A percentile compares a stretch with the other conserved stretches of the same genome.
Conservation (phyloP, 1,140 invertebrate genomes). For the Pseudomyrmex flavicornis region DNA sequence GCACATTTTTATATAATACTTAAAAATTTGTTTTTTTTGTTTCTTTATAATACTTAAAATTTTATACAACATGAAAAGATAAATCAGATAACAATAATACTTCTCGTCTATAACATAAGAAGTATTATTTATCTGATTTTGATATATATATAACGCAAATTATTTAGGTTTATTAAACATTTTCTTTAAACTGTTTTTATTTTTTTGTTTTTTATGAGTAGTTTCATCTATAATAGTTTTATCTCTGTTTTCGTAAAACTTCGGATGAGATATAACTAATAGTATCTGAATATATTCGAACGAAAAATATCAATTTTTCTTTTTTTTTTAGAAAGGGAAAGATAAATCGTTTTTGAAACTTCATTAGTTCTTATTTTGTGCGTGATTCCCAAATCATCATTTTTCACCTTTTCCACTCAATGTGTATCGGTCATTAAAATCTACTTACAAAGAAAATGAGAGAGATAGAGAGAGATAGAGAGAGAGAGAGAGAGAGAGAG, state of each 20-base stretch:
- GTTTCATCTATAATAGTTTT: not conserved
- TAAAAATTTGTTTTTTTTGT: no score
- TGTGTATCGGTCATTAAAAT: not conserved
- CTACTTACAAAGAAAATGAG: not conserved
- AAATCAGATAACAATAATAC: no score
- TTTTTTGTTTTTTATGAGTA: no score
- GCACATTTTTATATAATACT: no score
- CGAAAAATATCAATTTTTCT: not conserved
- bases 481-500: no score
- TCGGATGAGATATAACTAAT: constrained; percentile 16
- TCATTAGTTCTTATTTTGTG: constrained; percentile 18
- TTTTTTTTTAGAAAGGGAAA: not conserved
- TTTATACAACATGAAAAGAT: not conserved
- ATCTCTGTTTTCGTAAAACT: not conserved
- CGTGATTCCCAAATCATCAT: constrained; percentile 24
- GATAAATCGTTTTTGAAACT: constrained; percentile 24
- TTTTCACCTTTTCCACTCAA: not conserved
- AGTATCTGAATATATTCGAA: not conserved
- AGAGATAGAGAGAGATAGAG: no score
- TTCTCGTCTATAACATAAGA: not conserved
- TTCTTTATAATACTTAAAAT: no score
- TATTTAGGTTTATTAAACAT: no score
- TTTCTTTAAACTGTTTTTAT: no score
- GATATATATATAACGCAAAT: no score
- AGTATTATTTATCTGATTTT: no score